Conservation (phyloP, 1,140 invertebrate species). For the Tachypleus tridentatus region DNA sequence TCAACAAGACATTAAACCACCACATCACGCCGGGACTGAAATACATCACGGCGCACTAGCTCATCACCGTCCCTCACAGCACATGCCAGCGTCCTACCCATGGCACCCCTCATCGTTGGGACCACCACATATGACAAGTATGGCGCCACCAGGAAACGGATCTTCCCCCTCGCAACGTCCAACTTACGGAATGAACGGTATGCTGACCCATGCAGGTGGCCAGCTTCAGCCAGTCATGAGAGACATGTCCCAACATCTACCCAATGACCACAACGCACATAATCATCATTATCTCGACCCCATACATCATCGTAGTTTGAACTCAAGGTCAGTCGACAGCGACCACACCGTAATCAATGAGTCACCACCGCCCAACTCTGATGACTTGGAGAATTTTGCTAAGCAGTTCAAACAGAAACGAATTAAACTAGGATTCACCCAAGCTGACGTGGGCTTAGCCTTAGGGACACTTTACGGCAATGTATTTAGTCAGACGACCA, state of each 20-base stretch:
- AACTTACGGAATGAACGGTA: conserved; percentile 21
- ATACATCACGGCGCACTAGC: conserved; percentile 24
- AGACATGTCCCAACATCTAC: conserved; percentile 6
- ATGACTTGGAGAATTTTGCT: conserved; percentile 96
- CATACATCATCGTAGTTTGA: conserved; percentile 3
- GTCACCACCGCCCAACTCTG: conserved; percentile 62
- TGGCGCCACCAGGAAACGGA: conserved; percentile 15
- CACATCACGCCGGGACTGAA: conserved; percentile 20
- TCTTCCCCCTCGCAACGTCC: conserved; percentile 17
- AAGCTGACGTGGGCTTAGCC: conserved; percentile 95
- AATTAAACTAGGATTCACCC: conserved; percentile 97
- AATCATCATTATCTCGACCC: conserved; percentile 15
- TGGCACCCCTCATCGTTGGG: conserved; percentile 14
- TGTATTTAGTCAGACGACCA: conserved; percentile 99
- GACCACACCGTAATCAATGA: conserved; percentile 6
- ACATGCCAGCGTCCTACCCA: conserved; percentile 12
- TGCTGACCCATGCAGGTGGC: conserved; percentile 11
- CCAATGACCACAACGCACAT: conserved; percentile 11
- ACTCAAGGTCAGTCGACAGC: neutral
- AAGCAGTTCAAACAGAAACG: conserved; percentile 99
- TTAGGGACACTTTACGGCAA: conserved; percentile 97
- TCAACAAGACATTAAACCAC: conserved; percentile 22
- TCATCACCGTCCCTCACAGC: conserved; percentile 22
- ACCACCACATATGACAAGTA: conserved; percentile 2
- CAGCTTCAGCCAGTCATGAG: conserved; percentile 11